Conservation (phyloP, 1,140 invertebrate species). For the Sycobia sp. region DNA sequence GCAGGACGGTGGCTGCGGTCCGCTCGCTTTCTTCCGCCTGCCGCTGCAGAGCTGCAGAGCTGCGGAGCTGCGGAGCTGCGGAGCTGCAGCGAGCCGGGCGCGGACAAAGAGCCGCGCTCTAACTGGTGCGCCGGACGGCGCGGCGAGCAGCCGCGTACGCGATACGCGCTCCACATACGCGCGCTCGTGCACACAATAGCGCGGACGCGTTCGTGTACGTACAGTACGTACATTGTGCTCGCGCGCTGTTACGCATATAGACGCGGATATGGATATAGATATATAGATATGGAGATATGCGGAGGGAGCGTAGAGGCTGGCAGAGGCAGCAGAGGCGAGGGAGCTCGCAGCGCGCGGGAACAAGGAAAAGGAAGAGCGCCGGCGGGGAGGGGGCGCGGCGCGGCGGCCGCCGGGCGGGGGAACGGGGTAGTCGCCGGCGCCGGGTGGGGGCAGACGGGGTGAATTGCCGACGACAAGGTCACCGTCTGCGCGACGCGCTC, state of each 20-base stretch:
- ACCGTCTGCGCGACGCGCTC: constrained; percentile 55
- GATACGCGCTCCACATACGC: constrained; percentile 14
- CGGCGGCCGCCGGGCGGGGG: constrained; percentile 8
- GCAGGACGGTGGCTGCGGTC: no score
- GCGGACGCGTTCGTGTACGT: no score
- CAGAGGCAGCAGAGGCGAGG: no score
- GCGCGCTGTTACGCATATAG: no score
- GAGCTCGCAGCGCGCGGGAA: no score
- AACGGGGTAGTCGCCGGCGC: constrained; percentile 24
- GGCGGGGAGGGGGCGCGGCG: constrained; percentile 1
- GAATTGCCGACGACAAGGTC: constrained; percentile 64
- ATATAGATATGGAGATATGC: no score
- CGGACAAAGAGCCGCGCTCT: constrained; percentile 10
- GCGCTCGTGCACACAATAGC: no score
- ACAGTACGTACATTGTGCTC: no score
- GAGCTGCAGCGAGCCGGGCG: constrained; percentile 10
- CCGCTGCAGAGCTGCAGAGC: no score
- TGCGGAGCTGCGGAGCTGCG: neutral
- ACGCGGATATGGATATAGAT: no score
- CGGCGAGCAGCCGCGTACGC: constrained; percentile 13
- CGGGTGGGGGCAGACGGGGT: constrained; percentile 55
- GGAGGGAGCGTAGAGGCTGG: no score
- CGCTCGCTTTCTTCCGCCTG: no score
- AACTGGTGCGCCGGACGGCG: constrained; percentile 31
- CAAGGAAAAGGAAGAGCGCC: constrained; percentile 37